Conservation (phyloP, 2,113 vertebrate species). For the Pomatostomus ruficeps region DNA sequence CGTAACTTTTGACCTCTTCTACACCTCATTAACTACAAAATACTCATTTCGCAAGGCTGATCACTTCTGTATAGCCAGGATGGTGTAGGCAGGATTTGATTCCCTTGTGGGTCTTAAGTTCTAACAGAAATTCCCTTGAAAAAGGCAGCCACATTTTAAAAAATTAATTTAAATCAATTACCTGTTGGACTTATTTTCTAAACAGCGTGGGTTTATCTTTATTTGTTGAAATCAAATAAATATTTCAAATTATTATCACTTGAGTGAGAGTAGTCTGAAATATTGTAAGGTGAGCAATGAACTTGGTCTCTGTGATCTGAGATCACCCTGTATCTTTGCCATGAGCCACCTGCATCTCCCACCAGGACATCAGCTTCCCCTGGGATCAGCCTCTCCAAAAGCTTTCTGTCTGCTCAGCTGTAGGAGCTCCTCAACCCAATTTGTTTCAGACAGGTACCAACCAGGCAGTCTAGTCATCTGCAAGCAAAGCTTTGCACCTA, state of each 20-base stretch:
- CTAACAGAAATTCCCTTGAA: background rate
- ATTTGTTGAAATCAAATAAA: background rate
- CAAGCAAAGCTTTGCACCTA: constrained; percentile 26
- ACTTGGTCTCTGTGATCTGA: background rate
- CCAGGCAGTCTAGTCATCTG: background rate
- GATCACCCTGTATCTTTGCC: background rate
- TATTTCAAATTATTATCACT: background rate
- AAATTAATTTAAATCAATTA: background rate
- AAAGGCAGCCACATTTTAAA: background rate
- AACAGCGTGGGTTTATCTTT: accelerated
- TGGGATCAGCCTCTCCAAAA: background rate
- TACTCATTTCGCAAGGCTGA: background rate
- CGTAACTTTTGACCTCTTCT: background rate
- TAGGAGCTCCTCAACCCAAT: background rate
- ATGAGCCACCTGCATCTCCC: background rate
- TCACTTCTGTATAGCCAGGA: accelerated
- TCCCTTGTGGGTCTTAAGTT: background rate
- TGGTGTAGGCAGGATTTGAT: background rate
- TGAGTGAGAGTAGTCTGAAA: background rate
- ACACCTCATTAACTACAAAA: background rate
- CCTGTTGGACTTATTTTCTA: background rate
- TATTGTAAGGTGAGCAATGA: background rate
- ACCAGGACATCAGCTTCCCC: background rate
- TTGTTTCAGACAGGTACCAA: background rate
- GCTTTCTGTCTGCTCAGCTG: background rate